phyloP scores from a whole-genome alignment of 2,797 vertebrate genomes.

The Malurus leucopterus region DNA sequence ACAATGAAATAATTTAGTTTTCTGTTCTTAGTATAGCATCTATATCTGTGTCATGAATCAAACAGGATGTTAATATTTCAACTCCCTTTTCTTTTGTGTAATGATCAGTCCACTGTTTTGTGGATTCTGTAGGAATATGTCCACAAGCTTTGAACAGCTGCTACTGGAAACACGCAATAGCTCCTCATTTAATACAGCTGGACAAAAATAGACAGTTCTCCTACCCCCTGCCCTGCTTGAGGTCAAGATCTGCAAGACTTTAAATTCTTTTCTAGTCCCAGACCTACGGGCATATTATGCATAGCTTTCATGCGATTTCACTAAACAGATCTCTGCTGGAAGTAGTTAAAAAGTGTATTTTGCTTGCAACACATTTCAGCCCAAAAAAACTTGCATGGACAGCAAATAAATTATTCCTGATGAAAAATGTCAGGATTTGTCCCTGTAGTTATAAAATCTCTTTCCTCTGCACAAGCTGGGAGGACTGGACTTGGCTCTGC shows the following conservation, averaged over 20 bases:
- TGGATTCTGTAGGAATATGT: background rate
- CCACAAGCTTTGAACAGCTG: constrained; percentile 30
- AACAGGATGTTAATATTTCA: constrained; percentile 34
- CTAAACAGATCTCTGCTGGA: background rate
- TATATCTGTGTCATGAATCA: constrained; percentile 41
- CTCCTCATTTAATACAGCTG: background rate
- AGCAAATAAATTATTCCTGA: background rate
- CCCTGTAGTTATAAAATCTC: background rate
- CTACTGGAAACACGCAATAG: constrained; percentile 15
- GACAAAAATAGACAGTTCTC: background rate
- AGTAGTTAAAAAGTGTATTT: constrained; percentile 8
- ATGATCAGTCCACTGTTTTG: background rate
- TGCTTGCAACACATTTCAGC: background rate
- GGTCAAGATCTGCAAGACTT: background rate
- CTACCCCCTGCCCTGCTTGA: background rate
- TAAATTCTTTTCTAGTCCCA: background rate
- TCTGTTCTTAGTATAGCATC: background rate
- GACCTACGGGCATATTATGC: background rate
- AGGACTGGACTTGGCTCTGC: background rate
- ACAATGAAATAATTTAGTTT: constrained; percentile 13
- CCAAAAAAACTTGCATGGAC: background rate
- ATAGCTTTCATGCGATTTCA: constrained; percentile 12
- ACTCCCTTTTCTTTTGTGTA: constrained; percentile 31
- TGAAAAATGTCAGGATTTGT: background rate
- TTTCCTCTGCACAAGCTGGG: background rate